Percentiles rank a stretch among this genome's conserved stretches.
Conservation (phyloP, 2,113 vertebrate genomes). For the Phocoena sinus region DNA sequence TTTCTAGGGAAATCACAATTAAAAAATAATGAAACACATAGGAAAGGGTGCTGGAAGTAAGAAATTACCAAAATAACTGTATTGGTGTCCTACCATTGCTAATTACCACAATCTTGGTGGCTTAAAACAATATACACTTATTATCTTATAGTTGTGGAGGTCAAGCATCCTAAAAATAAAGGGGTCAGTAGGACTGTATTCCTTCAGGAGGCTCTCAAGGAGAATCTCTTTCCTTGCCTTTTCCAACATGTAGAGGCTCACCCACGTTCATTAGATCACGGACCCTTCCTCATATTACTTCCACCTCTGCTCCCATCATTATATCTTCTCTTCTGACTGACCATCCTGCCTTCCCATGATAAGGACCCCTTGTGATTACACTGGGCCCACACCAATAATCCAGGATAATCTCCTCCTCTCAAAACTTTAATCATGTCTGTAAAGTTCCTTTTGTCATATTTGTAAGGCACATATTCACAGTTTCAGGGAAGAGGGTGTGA, state of each 20-base stretch:
- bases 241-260: neutral
- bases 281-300: neutral
- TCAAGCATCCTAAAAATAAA: neutral
- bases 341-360: neutral
- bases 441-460: neutral
- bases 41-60: neutral
- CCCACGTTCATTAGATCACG: neutral
- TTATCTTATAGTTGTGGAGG: neutral
- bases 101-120: neutral
- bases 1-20: neutral
- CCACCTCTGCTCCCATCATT: neutral
- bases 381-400: neutral
- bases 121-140: neutral
- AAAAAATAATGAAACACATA: neutral
- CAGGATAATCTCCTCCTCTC: neutral
- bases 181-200: accelerated
- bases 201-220: neutral
- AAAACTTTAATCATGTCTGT: neutral
- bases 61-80: neutral
- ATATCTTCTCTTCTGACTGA: neutral
- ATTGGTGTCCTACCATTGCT: neutral
- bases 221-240: neutral
- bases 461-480: neutral
- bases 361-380: neutral
- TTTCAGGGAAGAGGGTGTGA: neutral